phyloP scores from a whole-genome alignment of 2,797 vertebrate genomes.

The Nothura maculosa region DNA sequence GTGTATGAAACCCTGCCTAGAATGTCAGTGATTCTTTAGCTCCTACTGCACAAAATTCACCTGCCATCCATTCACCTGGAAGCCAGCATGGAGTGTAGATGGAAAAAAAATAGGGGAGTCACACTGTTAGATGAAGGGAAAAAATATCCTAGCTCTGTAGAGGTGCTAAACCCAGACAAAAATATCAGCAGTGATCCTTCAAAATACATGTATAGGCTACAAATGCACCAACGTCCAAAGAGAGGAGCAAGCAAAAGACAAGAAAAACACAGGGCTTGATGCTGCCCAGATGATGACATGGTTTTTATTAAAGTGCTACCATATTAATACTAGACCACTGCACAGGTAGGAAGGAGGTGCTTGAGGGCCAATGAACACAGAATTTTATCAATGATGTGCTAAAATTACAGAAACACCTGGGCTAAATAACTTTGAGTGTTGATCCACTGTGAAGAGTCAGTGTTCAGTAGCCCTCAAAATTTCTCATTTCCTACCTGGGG shows the following conservation, averaged over 20 bases:
- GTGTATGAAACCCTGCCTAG: background rate
- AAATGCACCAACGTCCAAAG: background rate
- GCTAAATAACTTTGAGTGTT: background rate
- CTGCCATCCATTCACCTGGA: background rate
- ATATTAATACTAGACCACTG: constrained; percentile 19
- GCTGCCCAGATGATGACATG: background rate
- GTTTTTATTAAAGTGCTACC: constrained; percentile 12
- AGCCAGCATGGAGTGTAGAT: background rate
- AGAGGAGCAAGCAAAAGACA: background rate
- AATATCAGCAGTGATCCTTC: background rate
- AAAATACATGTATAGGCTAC: background rate
- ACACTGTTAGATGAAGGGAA: background rate
- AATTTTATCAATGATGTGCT: constrained; percentile 34
- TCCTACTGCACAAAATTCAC: background rate
- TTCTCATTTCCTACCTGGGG: constrained; percentile 71
- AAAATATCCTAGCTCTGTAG: background rate
- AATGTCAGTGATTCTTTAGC: background rate
- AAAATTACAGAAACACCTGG: constrained; percentile 32
- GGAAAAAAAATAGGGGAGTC: background rate
- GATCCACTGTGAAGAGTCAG: constrained; percentile 21
- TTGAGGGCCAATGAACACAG: background rate
- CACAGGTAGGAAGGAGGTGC: constrained; percentile 3
- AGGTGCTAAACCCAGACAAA: background rate
- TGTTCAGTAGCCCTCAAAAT: constrained; percentile 52
- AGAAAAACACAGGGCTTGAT: background rate